Base-by-base conservation (phyloP, 2,113 vertebrate genomes). In the Scomber colias region DNA sequence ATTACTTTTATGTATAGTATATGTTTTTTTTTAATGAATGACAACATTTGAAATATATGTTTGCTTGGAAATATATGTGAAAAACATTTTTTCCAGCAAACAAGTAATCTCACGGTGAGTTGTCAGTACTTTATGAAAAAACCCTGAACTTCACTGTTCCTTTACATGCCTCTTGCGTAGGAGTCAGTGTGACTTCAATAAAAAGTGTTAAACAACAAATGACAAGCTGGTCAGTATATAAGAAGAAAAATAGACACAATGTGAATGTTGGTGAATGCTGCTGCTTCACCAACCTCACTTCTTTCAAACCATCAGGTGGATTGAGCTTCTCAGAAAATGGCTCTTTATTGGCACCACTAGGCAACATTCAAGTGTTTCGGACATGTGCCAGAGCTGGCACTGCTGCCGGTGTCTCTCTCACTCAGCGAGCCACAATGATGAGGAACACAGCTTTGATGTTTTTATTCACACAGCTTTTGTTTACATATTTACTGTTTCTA, bases 41-140 rank as follows among this genome's bases (percentile, higher is more conserved):
- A 40, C 10, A 40, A 40, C 35, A 9, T 40, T 40, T 40, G 8
- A 9, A 40, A 40, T 6, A 9, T 40, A 40, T 40, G 35, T 40
- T 40, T 40, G 35, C 9, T 40, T 40, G 35, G 35, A 40, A 7
- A 40, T 7, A 8, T 40, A 40, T 6, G 35, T 40, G 35, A 40
- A 40, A 9, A 8, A 7, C 9, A 9, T 40, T 40, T 54, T 67
- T 19, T 12, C 24, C 2, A 12, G 30, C 11, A 74, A 61, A 51
- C 15, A 57, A 16, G 30, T 30, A 62, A 27, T 27, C 24, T 27
- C 24, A 27, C 24, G 24, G 0, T 27, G 3, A 27, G 24, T 35
- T 68, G 75, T 74, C 63, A 71, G 49, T 63, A 19, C 76, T 84
- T 67, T 89, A 84, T 83, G 71, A 80, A 91, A 90, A 90, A 86